Evolutionary conservation across 2,797 vertebrate species (phyloP), one percentile per base, ranked within the genome.

Genomic region (Sebastiscus tertius): DNA sequence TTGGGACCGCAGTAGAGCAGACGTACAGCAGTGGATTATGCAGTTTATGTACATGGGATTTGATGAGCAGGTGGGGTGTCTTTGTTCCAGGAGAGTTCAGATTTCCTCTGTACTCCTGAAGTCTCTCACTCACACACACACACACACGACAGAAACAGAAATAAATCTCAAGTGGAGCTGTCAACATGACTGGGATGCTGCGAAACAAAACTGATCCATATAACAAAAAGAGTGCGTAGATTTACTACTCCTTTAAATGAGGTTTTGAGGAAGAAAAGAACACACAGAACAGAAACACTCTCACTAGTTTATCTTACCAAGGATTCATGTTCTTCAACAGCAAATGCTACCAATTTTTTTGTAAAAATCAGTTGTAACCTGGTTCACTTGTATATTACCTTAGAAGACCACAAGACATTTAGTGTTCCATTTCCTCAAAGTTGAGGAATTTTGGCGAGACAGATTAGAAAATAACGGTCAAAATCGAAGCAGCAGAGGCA

Each of bases 21-120:
- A 99, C 0, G 97, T 98, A 0, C 97, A 98, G 92, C 97, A 99
- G 89, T 99, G 98, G 98, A 98, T 99, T 68, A 96, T 96, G 93
- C 98, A 99, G 90, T 98, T 99, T 77, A 97, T 97, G 80, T 96
- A 96, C 89, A 95, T 98, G 96, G 98, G 97, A 27, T 99, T 94
- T 10, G 97, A 99, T 1, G 98, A 99, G 91, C 94, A 96, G 85
- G 98, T 98, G 87, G 88, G 97, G 31, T 34, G 4, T 20, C 11
- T 52, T 1, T 49, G 26, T 29, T 77, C 5, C 7, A 22, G 5
- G 27, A 42, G 54, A 42, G 49, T 26, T 67, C 31, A 65, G 9
- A 13, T 54, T 29, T 60, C 29, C 26, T 67, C 7, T 55, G 62
- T 76, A 49, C 52, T 34, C 29, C n/a, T 46, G 6, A 55, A 22